Percentiles rank a stretch among this genome's conserved stretches.
These are phyloP conservation scores for Sinodicranocentrus sp. DNA, from an alignment of 2,888 invertebrate species.

Conservation along the genomic window DNA sequence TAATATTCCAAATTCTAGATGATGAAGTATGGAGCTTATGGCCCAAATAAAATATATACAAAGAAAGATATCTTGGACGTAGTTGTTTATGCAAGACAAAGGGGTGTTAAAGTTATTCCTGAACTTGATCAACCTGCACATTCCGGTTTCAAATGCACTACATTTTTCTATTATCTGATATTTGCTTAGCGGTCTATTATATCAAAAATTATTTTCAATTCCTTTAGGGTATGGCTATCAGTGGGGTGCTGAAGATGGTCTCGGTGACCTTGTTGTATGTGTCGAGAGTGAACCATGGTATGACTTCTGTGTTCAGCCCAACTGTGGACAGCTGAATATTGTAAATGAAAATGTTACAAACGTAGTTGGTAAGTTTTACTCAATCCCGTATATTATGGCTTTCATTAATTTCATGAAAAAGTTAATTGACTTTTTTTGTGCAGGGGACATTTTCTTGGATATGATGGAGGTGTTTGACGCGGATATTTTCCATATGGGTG, in stretches of 20 bases:
- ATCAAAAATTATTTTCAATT: neutral
- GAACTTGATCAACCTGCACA: slow-evolving; percentile 78
- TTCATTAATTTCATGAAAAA: neutral
- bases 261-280: slow-evolving; percentile 88
- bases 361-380: slow-evolving; percentile 79
- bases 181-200: neutral
- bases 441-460: slow-evolving; percentile 84
- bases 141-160: too few species aligned
- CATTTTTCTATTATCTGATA: too few species aligned
- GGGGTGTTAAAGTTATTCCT: slow-evolving; percentile 79
- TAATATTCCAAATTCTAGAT: too few species aligned
- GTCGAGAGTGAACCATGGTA: slow-evolving; percentile 88
- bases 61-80: slow-evolving; percentile 77
- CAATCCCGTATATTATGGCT: too few species aligned
- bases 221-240: slow-evolving; percentile 78
- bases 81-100: slow-evolving; percentile 79
- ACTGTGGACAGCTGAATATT: slow-evolving; percentile 91
- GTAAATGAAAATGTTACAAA: slow-evolving; percentile 85
- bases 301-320: slow-evolving; percentile 87
- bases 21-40: slow-evolving; percentile 79
- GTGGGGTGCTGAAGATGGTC: slow-evolving; percentile 84
- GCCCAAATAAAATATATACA: slow-evolving; percentile 79
- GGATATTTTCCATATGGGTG: slow-evolving; percentile 93
- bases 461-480: slow-evolving; percentile 86
- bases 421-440: neutral